A percentile compares a stretch with the other conserved stretches of the same genome.
These are phyloP conservation scores for Drosophila erecta DNA, from an alignment of 1,140 invertebrate genomes.

Conservation along the genomic window DNA sequence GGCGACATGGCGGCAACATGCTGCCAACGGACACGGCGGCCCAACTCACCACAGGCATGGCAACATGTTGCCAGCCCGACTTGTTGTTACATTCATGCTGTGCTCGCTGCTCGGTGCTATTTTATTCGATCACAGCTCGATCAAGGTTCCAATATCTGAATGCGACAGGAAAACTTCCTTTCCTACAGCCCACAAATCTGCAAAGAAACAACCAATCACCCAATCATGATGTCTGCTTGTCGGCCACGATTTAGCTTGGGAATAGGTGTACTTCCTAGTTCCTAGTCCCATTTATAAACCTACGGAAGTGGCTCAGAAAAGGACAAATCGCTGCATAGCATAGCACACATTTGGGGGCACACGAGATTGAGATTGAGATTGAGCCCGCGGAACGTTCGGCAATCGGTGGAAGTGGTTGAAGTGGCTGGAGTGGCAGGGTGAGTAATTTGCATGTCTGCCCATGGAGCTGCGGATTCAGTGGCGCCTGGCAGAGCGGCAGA, in stretches of 20 bases:
- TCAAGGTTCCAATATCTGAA: too few relatives aligned
- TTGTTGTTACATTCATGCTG: conserved; percentile 36
- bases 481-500: background rate
- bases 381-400: conserved; percentile 46
- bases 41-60: conserved; percentile 50
- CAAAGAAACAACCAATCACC: too few relatives aligned
- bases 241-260: too few relatives aligned
- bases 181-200: too few relatives aligned
- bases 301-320: background rate
- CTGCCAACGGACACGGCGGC: conserved; percentile 6
- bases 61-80: conserved; percentile 62
- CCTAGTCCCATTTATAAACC: background rate
- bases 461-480: conserved; percentile 47
- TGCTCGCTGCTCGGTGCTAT: too few relatives aligned
- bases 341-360: conserved; percentile 17
- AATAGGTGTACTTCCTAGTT: too few relatives aligned
- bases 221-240: too few relatives aligned
- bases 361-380: conserved; percentile 34
- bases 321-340: background rate
- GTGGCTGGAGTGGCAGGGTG: conserved; percentile 2
- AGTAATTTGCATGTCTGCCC: conserved; percentile 54
- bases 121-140: too few relatives aligned
- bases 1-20: conserved; percentile 30
- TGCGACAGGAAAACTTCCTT: background rate
- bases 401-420: conserved; percentile 32